phyloP scores from a whole-genome alignment of 1,140 invertebrate species.

The Pogonognathellus flavescens region DNA sequence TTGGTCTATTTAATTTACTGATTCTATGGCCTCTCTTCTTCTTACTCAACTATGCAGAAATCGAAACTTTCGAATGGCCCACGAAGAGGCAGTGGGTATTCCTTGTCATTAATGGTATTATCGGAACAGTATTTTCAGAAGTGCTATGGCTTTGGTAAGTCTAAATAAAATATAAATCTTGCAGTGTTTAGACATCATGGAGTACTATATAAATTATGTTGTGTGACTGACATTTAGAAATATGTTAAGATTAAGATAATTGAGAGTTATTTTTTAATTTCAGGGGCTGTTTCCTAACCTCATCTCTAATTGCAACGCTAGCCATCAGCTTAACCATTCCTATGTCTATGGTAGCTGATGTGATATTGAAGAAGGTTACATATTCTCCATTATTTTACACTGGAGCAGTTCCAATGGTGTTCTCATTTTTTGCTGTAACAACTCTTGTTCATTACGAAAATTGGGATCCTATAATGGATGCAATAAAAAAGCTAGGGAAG shows the following conservation, averaged over 20 bases:
- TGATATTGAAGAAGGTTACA: constrained; percentile 80
- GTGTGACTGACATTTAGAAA: too few species aligned
- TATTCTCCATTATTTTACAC: constrained; percentile 85
- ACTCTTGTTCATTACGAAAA: constrained; percentile 86
- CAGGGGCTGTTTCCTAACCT: constrained; percentile 91
- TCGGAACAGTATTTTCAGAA: constrained; percentile 89
- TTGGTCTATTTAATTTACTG: constrained; percentile 86
- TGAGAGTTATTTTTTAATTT: constrained; percentile 61
- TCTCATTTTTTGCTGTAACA: constrained; percentile 83
- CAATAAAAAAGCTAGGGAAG: constrained; percentile 77
- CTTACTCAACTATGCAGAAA: constrained; percentile 81
- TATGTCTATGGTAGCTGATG: constrained; percentile 85
- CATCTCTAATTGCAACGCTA: constrained; percentile 86
- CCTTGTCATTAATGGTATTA: constrained; percentile 85
- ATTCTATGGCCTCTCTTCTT: constrained; percentile 90
- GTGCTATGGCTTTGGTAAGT: constrained; percentile 89
- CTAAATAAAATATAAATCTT: too few species aligned
- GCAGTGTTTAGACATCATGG: too few species aligned
- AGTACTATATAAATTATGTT: too few species aligned
- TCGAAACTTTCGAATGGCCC: constrained; percentile 87
- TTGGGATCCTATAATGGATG: constrained; percentile 83
- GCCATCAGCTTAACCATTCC: constrained; percentile 87
- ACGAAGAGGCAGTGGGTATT: constrained; percentile 82
- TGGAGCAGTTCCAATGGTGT: constrained; percentile 83
- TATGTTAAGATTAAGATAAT: too few species aligned